phyloP scores from a whole-genome alignment of 2,888 invertebrate genomes.

The Tenthredo scrophulariae region DNA sequence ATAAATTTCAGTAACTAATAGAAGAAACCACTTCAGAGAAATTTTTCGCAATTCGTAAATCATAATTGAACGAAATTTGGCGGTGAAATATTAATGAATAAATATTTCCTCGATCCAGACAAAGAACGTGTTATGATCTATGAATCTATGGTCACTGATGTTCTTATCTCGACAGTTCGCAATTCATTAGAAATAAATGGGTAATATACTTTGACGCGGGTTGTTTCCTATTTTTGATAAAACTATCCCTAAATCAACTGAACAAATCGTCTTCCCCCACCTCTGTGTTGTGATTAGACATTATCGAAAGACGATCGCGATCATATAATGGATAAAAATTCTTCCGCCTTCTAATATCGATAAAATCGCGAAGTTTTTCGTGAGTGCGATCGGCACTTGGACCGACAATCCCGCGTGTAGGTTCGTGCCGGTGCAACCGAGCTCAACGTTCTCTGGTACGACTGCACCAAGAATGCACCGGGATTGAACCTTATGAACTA shows the following conservation, averaged over 20 bases:
- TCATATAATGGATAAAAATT: not conserved
- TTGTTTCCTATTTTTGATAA: not conserved
- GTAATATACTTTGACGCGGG: not conserved
- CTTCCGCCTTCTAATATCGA: not conserved
- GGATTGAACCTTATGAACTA: conserved; percentile 55
- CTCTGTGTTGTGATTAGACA: not conserved
- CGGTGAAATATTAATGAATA: not conserved
- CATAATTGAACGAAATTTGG: not conserved
- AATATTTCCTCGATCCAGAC: not conserved
- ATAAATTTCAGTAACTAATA: not conserved
- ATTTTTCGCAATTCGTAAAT: not conserved
- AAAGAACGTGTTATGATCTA: no score
- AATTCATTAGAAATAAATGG: not conserved
- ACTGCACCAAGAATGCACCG: conserved; percentile 25
- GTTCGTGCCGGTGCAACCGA: not conserved
- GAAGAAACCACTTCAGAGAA: not conserved
- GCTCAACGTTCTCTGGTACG: conserved; percentile 45
- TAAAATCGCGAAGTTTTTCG: not conserved
- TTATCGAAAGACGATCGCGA: not conserved
- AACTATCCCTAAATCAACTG: not conserved
- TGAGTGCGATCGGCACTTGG: not conserved
- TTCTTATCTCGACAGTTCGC: not conserved
- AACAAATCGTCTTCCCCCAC: not conserved
- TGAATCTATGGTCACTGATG: not conserved
- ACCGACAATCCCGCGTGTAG: not conserved